Base-by-base conservation (phyloP, 2,888 invertebrate species). In the Oegoconia quadripuncta region DNA sequence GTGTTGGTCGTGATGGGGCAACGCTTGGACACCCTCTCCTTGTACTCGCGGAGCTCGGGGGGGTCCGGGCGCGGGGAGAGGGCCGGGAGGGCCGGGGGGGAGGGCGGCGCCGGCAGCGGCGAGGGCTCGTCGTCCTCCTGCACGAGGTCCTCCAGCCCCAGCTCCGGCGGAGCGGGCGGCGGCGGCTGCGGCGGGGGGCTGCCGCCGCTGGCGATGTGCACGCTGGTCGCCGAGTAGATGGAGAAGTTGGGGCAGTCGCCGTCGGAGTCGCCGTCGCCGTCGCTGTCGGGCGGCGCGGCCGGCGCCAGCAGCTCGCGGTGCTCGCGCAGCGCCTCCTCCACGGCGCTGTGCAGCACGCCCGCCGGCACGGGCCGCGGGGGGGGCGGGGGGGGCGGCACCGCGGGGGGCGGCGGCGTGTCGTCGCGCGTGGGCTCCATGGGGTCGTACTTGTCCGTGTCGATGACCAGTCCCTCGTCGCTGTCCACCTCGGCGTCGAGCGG, bases 221-320 rank as follows among this genome's bases (percentile, higher is more conserved):
- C 92, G 43, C 94, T 94, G 55, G 93, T 91, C 6, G 93, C 92
- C 0, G 95, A 95, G 75, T 95, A 95, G 50, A 95, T 93, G 8
- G 93, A 93, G 71, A 95, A 95, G 73, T 95, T 95, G 3, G 95
- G 95, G 72, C 95, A 95, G 55, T 93, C 93, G 1, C 93, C 92
- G 37, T 90, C 91, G 12, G 89, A 89, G 34, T 78, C 81, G 9
- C 77, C 78, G 43, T 82, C 81, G 42, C 87, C 88, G 30, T 74
- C 68, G 34, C 64, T 71, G 41, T 70, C 67, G 28, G 37, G 44
- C 2, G 45, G 22, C 23, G 51, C 42, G 35, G 27, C 8, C 3
- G 66, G 46, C 20, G 65, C 52, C n/a, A 71, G 55, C n/a, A 74
- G 53, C 12, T 58, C 65, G 34, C 77, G 62, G 52, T 84, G 84